phyloP scores from a whole-genome alignment of 2,888 invertebrate genomes.

The Rotaria socialis region DNA sequence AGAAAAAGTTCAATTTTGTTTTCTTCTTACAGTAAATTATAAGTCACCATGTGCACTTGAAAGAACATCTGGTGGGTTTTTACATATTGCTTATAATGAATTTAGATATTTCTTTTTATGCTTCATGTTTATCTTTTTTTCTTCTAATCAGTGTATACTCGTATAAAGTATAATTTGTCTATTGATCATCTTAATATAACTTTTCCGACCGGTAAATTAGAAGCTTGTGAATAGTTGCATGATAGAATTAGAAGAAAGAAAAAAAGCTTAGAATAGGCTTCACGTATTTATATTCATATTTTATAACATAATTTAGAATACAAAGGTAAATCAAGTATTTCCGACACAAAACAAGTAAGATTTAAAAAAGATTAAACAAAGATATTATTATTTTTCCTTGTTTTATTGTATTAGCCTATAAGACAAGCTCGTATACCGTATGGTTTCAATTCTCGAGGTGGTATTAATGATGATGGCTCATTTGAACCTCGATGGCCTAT shows the following conservation, averaged over 20 bases:
- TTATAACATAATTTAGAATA: neutral
- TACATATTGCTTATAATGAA: no score
- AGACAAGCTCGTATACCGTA: conserved; percentile 35
- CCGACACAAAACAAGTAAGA: neutral
- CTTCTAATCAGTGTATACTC: neutral
- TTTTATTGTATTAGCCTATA: neutral
- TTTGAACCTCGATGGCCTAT: conserved; percentile 53
- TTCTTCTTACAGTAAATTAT: neutral
- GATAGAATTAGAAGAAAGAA: neutral
- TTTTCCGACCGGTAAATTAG: neutral
- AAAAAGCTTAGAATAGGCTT: no score
- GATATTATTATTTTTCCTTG: neutral
- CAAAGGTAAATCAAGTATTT: neutral
- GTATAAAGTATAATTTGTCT: neutral
- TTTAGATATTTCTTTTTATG: neutral
- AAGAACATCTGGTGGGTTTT: no score
- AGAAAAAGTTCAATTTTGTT: neutral
- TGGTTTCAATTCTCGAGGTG: conserved; percentile 11
- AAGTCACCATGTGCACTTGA: no score
- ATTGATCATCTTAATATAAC: neutral
- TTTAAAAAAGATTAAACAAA: neutral
- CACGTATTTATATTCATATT: no score
- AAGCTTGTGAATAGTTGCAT: neutral
- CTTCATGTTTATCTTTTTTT: neutral
- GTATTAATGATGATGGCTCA: conserved; percentile 34